Evolutionary conservation across 2,888 invertebrate species (phyloP), one percentile per base, ranked within the genome.

Genomic region (Amphipoea lucens): DNA sequence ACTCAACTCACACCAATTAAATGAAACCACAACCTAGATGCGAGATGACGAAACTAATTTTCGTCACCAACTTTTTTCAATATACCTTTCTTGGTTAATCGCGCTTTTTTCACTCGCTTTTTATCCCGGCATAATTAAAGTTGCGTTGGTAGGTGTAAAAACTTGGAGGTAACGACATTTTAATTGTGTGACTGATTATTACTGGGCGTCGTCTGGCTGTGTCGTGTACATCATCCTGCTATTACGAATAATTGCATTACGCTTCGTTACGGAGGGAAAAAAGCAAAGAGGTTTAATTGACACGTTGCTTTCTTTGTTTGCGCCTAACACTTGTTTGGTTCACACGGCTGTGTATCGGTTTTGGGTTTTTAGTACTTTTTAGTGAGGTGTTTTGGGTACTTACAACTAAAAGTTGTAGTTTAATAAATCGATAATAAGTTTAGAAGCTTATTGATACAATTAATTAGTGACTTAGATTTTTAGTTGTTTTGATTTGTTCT

Each of bases 181-280:
- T 97, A 97, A 97, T 97, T 96, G 96, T 96, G 94, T 90, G 90
- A 91, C 93, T 95, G 95, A 96, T 96, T 96, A 96, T 96, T 96
- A 94, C 94, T 87, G 94, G 93, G 93, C 94, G 94, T 92, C 92
- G 92, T 89, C 88, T 89, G 90, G 91, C 92, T 93, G 93, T 95
- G 96, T 96, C 96, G 93, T 94, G 93, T 91, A 94, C 94, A 87
- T 95, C 96, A 96, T 97, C 96, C 96, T 96, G 96, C 96, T 95
- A 96, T 96, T 97, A 96, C 95, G 93, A 91, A 94, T 97, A 97
- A 97, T 97, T 96, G 96, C 95, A 97, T 96, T 96, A 97, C 95
- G 96, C 94, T 96, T 96, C 96, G 96, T 96, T 96, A 97, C 96
- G 92, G 94, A 91, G 93, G 94, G 94, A 96, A 96, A 95, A 96